phyloP scores from a whole-genome alignment of 2,888 invertebrate species.

The Pristionchus mayeri region DNA sequence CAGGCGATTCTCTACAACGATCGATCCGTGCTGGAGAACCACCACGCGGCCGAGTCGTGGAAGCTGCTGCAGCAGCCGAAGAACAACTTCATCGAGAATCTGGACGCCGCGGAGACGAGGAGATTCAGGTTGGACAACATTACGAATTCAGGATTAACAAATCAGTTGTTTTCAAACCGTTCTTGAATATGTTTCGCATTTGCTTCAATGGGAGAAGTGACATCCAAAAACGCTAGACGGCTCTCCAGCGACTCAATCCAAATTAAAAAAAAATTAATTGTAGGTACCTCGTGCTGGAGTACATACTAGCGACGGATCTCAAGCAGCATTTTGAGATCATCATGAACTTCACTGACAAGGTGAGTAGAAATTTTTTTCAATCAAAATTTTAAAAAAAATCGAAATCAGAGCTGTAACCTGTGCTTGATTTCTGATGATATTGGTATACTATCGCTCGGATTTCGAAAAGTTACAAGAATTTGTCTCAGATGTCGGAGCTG shows the following conservation, averaged over 20 bases:
- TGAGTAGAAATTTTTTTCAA: too few species aligned
- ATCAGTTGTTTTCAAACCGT: background rate
- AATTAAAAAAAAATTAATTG: too few species aligned
- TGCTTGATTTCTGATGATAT: too few species aligned
- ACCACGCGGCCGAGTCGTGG: slow-evolving; percentile 82
- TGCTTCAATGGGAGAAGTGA: too few species aligned
- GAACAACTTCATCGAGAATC: slow-evolving; percentile 79
- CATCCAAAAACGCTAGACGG: too few species aligned
- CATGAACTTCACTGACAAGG: slow-evolving; percentile 81
- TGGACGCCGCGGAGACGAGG: slow-evolving; percentile 81
- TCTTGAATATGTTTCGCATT: too few species aligned
- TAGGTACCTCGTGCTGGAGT: slow-evolving; percentile 80
- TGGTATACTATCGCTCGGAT: too few species aligned
- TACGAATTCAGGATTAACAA: background rate
- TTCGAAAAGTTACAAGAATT: too few species aligned
- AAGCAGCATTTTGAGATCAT: slow-evolving; percentile 82
- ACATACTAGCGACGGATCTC: slow-evolving; percentile 81
- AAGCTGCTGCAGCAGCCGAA: slow-evolving; percentile 79
- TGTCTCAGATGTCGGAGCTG: slow-evolving; percentile 78
- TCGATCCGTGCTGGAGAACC: slow-evolving; percentile 81
- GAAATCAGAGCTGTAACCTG: too few species aligned
- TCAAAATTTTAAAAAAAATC: too few species aligned
- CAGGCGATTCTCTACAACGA: slow-evolving; percentile 82
- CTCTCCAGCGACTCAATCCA: too few species aligned
- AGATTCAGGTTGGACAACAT: slow-evolving; percentile 79